These are phyloP conservation scores for Suricata suricatta DNA, from an alignment of 2,113 vertebrate genomes.

Conservation along the genomic window DNA sequence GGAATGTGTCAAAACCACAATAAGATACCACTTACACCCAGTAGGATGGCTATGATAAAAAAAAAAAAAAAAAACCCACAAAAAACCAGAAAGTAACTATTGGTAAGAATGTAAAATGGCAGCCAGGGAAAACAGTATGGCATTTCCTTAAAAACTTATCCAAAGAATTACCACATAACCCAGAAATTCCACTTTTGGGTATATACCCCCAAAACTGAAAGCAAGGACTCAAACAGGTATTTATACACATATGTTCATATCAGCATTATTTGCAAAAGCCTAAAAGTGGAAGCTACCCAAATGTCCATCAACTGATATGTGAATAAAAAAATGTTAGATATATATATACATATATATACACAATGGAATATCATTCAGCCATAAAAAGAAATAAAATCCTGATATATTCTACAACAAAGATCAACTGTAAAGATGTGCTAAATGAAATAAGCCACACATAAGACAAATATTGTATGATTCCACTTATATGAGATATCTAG, in stretches of 20 bases:
- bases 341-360: neutral
- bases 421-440: neutral
- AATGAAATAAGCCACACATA: neutral
- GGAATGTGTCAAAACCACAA: neutral
- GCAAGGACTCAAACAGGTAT: neutral
- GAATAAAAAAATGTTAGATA: neutral
- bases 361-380: neutral
- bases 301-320: neutral
- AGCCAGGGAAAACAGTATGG: neutral
- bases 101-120: neutral
- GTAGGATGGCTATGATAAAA: neutral
- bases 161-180: neutral
- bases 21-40: neutral
- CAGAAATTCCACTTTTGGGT: conserved; percentile 1
- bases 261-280: neutral
- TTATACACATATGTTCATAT: neutral
- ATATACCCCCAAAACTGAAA: neutral
- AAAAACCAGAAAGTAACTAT: neutral
- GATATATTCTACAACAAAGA: neutral
- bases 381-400: conserved; percentile 23
- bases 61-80: too few species aligned
- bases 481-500: neutral
- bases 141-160: conserved; percentile 9
- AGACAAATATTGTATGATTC: neutral
- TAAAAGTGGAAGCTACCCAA: neutral